phyloP scores from a whole-genome alignment of 2,113 vertebrate genomes.

The Dipodomys spectabilis region DNA sequence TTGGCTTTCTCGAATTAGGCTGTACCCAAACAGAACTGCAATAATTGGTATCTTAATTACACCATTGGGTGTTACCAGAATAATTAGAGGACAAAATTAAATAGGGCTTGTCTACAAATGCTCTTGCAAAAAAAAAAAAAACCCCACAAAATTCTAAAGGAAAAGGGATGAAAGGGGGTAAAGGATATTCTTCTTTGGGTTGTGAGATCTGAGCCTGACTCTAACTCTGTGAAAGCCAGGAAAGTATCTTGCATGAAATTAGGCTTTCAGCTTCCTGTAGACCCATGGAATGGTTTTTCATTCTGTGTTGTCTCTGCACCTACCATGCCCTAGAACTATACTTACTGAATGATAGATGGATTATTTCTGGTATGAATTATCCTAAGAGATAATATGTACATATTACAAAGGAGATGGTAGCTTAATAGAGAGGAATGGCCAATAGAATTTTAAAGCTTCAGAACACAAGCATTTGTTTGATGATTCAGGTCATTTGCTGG shows the following conservation, averaged over 20 bases:
- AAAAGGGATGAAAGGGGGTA: neutral
- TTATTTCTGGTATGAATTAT: neutral
- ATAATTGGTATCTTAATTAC: neutral
- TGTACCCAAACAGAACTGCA: neutral
- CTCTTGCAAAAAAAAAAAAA: neutral
- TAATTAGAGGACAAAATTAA: neutral
- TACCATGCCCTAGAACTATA: neutral
- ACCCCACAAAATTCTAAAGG: neutral
- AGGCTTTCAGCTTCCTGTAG: neutral
- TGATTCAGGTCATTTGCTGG: neutral
- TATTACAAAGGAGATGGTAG: neutral
- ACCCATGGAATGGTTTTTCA: neutral
- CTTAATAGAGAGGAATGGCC: neutral
- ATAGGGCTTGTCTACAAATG: neutral
- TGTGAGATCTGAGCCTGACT: neutral
- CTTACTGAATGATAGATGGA: neutral
- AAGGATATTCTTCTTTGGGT: neutral
- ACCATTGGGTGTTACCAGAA: neutral
- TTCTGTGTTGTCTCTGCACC: neutral
- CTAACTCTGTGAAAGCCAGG: neutral
- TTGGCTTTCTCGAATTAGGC: conserved; percentile 18
- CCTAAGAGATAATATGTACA: neutral
- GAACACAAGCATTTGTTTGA: neutral
- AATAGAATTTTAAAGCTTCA: neutral
- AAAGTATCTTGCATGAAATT: neutral